phyloP scores from a whole-genome alignment of 2,113 vertebrate species.

The Xiphophorus couchianus region DNA sequence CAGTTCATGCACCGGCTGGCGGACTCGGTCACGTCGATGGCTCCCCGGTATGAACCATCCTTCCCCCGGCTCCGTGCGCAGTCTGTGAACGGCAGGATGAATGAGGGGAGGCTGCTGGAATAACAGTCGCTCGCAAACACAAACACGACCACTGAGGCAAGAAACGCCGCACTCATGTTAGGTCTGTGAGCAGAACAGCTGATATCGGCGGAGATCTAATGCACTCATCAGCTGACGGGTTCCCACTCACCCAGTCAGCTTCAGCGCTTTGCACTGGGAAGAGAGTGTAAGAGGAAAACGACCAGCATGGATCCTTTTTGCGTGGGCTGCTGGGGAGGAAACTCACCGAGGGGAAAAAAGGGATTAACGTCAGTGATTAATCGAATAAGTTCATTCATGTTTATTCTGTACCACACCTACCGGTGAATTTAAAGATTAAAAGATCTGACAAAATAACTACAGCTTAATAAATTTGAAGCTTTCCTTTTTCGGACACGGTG shows the following conservation, averaged over 20 bases:
- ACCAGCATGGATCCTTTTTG: conserved; percentile 31
- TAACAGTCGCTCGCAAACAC: conserved; percentile 32
- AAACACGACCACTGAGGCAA: conserved; percentile 43
- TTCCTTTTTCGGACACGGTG: no score
- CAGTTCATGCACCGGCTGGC: conserved; percentile 84
- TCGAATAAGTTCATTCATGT: no score
- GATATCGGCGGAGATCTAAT: not conserved
- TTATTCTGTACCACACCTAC: no score
- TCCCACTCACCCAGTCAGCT: conserved; percentile 21
- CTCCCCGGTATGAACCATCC: conserved; percentile 78
- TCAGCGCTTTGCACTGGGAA: conserved; percentile 38
- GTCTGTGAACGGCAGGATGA: conserved; percentile 64
- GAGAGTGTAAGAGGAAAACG: conserved; percentile 32
- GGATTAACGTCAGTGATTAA: not conserved
- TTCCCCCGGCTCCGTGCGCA: conserved; percentile 77
- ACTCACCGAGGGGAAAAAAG: not conserved
- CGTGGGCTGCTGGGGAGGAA: conserved; percentile 28
- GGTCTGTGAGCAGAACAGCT: not conserved
- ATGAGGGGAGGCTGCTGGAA: conserved; percentile 61
- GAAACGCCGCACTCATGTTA: conserved; percentile 49
- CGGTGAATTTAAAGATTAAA: no score
- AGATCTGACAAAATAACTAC: no score
- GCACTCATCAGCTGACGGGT: conserved; percentile 34
- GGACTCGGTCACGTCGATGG: conserved; percentile 83
- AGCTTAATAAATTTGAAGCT: no score